Evolutionary conservation across 2,888 invertebrate genomes (phyloP).

Genomic region (Hedychridium roseum): DNA sequence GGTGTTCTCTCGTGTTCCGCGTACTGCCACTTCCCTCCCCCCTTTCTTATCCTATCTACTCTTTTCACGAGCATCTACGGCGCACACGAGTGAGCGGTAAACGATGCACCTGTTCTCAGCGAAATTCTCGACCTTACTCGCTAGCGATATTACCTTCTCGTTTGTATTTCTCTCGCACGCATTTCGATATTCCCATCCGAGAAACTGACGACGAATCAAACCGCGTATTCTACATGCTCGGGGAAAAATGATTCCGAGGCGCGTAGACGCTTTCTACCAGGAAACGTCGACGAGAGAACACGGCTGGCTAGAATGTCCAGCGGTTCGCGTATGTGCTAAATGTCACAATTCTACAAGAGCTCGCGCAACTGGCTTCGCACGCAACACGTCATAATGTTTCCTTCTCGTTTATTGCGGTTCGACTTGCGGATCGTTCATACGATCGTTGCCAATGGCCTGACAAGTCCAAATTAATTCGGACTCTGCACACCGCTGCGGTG

Average conservation of each 20-base stretch:
- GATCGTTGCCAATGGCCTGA: too few relatives aligned
- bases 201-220: too few relatives aligned
- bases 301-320: conserved; percentile 48
- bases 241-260: background rate
- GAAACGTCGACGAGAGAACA: conserved; percentile 42
- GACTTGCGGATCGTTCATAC: background rate
- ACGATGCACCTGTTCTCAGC: background rate
- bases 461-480: too few relatives aligned
- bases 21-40: conserved; percentile 12
- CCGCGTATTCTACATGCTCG: too few relatives aligned
- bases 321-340: conserved; percentile 42
- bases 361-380: background rate
- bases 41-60: conserved; percentile 1
- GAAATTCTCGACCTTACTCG: background rate
- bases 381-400: background rate
- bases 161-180: background rate
- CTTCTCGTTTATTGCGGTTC: background rate
- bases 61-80: background rate
- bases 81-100: conserved; percentile 2
- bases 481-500: too few relatives aligned
- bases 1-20: conserved; percentile 20
- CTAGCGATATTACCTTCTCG: background rate
- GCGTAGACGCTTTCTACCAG: conserved; percentile 54
- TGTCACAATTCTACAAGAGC: conserved; percentile 40
- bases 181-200: background rate